These are phyloP conservation scores for Pachypanchax playfairii DNA, from an alignment of 2,113 vertebrate genomes.

Conservation along the genomic window DNA sequence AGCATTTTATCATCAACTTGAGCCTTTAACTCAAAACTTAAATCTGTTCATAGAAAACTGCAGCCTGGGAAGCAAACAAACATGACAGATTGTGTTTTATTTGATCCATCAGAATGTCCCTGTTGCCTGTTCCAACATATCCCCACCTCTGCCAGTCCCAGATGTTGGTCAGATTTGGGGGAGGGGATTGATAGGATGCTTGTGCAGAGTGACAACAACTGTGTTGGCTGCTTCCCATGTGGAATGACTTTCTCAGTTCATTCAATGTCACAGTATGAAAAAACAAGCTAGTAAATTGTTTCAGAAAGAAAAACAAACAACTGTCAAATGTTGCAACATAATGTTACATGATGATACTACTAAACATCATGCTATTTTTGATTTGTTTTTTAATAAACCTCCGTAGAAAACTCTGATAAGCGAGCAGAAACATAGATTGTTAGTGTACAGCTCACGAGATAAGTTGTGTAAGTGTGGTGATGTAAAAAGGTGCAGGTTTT, in stretches of 20 bases:
- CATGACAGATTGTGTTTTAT: neutral
- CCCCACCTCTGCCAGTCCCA: neutral
- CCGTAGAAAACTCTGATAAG: too few relatives aligned
- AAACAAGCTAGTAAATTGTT: neutral
- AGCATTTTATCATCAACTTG: neutral
- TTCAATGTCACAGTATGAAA: neutral
- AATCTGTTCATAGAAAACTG: constrained; percentile 1
- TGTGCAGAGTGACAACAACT: neutral
- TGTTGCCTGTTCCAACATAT: neutral
- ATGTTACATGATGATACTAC: too few relatives aligned
- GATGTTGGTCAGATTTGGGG: neutral
- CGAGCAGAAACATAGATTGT: too few relatives aligned
- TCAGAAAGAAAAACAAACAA: neutral
- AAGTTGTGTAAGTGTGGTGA: too few relatives aligned
- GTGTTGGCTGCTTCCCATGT: neutral
- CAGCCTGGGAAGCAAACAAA: constrained; percentile 2
- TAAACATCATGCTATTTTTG: too few relatives aligned
- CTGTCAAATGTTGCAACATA: neutral
- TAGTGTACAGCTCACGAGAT: too few relatives aligned
- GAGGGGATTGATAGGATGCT: neutral
- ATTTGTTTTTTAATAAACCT: too few relatives aligned
- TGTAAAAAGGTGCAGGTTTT: too few relatives aligned
- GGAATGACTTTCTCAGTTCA: neutral
- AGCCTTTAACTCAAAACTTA: neutral
- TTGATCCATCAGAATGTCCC: neutral